Evolutionary conservation across 2,113 vertebrate species (phyloP).

Genomic region (Semnornis frantzii): DNA sequence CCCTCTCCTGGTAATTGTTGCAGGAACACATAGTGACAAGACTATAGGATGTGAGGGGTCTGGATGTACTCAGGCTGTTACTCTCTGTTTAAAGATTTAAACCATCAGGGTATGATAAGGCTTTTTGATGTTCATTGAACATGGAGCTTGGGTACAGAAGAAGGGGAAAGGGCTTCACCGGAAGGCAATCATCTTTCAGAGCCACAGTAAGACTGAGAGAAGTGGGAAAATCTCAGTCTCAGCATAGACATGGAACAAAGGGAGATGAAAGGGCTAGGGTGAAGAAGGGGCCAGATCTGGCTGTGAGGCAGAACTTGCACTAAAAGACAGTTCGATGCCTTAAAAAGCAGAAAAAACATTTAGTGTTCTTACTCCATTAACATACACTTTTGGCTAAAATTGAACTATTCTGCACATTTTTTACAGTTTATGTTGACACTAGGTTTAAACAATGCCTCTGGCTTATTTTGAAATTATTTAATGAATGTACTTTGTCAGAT

Average conservation of each 20-base stretch:
- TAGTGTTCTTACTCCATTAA: constrained; percentile 80
- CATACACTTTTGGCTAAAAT: constrained; percentile 67
- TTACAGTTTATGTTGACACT: constrained; percentile 73
- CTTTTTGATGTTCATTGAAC: constrained; percentile 99
- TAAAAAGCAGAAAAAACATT: constrained; percentile 76
- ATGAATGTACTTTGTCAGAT: constrained; percentile 78
- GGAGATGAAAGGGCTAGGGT: constrained; percentile 93
- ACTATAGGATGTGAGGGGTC: constrained; percentile 90
- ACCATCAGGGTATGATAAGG: constrained; percentile 96
- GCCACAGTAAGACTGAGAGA: constrained; percentile 86
- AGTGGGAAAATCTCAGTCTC: constrained; percentile 87
- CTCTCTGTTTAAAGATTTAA: constrained; percentile 99
- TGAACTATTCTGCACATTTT: constrained; percentile 64
- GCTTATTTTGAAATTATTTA: constrained; percentile 78
- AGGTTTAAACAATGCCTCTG: constrained; percentile 70
- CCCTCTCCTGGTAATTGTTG: constrained; percentile 93
- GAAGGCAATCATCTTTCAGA: constrained; percentile 94
- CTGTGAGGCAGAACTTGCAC: constrained; percentile 89
- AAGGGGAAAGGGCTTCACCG: constrained; percentile 89
- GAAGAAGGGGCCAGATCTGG: constrained; percentile 87
- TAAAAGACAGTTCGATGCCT: constrained; percentile 72
- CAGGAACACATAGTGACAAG: constrained; percentile 92
- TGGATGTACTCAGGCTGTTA: constrained; percentile 98
- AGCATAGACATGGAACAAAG: constrained; percentile 87
- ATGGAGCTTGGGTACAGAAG: constrained; percentile 91